Evolutionary conservation across 1,140 invertebrate genomes (phyloP).

Genomic region (Acyrthosiphon pisum): DNA sequence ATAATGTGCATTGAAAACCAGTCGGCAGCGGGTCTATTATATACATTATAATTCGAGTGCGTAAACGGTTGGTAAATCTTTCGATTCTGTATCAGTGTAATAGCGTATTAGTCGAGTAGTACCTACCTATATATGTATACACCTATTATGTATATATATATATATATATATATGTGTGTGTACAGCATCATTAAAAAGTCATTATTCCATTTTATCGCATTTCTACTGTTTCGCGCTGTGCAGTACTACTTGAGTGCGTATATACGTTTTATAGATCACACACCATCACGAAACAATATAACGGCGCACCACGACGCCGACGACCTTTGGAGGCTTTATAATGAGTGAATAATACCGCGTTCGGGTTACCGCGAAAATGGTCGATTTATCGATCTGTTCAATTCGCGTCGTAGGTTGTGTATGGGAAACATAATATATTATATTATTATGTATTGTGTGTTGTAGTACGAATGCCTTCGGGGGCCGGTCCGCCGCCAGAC

Average conservation of each 20-base stretch:
- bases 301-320: too few relatives aligned
- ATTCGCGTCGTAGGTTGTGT: not conserved
- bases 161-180: not conserved
- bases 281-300: not conserved
- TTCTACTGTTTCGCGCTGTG: not conserved
- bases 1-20: not conserved
- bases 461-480: not conserved
- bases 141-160: not conserved
- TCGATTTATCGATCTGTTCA: not conserved
- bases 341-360: not conserved
- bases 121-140: not conserved
- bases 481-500: not conserved
- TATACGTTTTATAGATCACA: not conserved
- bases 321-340: not conserved
- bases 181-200: not conserved
- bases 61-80: not conserved
- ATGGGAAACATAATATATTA: not conserved
- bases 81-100: not conserved
- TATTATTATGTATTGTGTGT: too few relatives aligned
- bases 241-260: not conserved
- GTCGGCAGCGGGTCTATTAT: not conserved
- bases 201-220: not conserved
- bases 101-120: not conserved
- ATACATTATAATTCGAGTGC: not conserved
- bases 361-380: not conserved